Base-by-base conservation (phyloP, 2,113 vertebrate species). In the Hassar affinis region DNA sequence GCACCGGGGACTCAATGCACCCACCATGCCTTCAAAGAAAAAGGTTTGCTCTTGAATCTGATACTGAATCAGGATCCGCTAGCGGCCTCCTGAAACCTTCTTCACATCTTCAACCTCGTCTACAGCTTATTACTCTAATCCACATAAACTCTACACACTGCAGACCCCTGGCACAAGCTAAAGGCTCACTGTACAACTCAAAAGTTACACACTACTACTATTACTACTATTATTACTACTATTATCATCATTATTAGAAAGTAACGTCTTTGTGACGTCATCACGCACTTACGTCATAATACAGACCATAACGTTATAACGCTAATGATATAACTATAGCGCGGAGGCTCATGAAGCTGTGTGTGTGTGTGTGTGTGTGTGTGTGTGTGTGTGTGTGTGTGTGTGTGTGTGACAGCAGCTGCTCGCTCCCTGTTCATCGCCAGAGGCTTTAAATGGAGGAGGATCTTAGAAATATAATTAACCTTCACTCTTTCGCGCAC, bases 381-480 rank as follows among this genome's bases (percentile, higher is more conserved):
- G 12, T 77, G 20, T 45, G 20, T 8, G 33, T 57, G 80, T 20
- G 33, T 72, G 66, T 20, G 64, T 71, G 51, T 57, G 22, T 47
- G 33, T 17, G 54, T 57, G 80, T 42, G 51, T 72, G 66, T 20
- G 33, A 14, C 15, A 35, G 15, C 81, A 83, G 71, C 81, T 83
- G 81, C 10, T 17, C 49, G 52, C 47, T 56, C 64, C 51, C 79
- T 38, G 25, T 52, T 78, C 38, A 57, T 78, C 33, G 22, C 74
- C 84, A 94, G 93, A 93, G 91, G 84, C 91, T 92, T 93, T 93
- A 93, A 92, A 94, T 75, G 47, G 93, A 94, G 93, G 92, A 93
- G 91, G 93, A 93, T 93, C 94, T 94, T 94, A 95, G 93, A 95
- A 94, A 96, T 95, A 96, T 96, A 98, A 99, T 98, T 98, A 97